phyloP scores from a whole-genome alignment of 2,797 vertebrate species.

The Huso huso region DNA sequence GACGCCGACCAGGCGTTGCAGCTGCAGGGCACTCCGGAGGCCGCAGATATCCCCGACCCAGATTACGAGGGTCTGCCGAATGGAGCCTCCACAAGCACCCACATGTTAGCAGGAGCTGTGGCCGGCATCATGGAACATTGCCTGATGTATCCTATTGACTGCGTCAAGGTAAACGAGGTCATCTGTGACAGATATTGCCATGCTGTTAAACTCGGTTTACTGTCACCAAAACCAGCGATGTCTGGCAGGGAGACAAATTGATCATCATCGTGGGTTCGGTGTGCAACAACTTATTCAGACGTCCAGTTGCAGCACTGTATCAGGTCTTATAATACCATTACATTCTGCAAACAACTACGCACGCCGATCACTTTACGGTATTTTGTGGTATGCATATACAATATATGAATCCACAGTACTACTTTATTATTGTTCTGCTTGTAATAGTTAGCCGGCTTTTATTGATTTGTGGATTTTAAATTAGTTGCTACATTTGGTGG shows the following conservation, averaged over 20 bases:
- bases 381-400: too few species aligned
- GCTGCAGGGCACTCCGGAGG: constrained; percentile 39
- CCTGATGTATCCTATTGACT: constrained; percentile 93
- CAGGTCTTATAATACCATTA: background rate
- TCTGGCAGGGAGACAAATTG: background rate
- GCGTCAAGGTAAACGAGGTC: constrained; percentile 79
- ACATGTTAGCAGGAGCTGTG: constrained; percentile 88
- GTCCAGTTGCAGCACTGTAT: constrained; percentile 8
- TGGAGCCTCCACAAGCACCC: constrained; percentile 78
- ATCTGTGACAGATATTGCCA: background rate
- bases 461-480: too few species aligned
- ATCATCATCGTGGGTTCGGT: background rate
- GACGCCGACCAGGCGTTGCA: constrained; percentile 47
- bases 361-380: too few species aligned
- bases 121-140: constrained; percentile 94
- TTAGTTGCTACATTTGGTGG: too few species aligned
- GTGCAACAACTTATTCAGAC: constrained; percentile 20
- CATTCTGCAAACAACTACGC: constrained; percentile 3
- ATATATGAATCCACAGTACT: too few species aligned
- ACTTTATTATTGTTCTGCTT: too few species aligned
- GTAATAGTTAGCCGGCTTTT: too few species aligned
- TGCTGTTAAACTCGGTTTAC: constrained; percentile 13
- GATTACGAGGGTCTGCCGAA: constrained; percentile 88
- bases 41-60: constrained; percentile 37
- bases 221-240: background rate